Evolutionary conservation across 2,113 vertebrate species (phyloP).

Genomic region (Nesoenas mayeri): DNA sequence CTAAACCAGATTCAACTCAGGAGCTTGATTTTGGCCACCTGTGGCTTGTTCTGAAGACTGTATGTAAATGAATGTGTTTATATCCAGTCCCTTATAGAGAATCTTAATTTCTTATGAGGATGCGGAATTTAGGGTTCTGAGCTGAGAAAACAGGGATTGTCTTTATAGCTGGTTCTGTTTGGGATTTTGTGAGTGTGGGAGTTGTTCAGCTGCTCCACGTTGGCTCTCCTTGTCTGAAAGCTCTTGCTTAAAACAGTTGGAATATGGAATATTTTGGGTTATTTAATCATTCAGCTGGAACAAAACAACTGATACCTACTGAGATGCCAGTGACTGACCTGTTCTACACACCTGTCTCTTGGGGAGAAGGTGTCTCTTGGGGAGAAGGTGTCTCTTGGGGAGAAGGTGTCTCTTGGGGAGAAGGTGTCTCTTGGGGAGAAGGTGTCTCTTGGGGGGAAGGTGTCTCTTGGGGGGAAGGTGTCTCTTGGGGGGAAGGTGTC

Average conservation of each 20-base stretch:
- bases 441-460: neutral
- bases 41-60: neutral
- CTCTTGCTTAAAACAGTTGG: neutral
- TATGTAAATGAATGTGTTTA: neutral
- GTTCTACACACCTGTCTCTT: accelerated
- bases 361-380: neutral
- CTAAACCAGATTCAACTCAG: accelerated
- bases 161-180: neutral
- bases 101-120: neutral
- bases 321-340: neutral
- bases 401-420: neutral
- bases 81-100: neutral
- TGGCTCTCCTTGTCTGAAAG: neutral
- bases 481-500: neutral
- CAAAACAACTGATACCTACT: neutral
- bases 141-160: neutral
- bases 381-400: accelerated
- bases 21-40: neutral
- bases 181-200: neutral
- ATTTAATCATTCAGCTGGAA: neutral
- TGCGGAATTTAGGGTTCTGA: neutral
- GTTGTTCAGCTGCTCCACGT: neutral
- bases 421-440: no score
- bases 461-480: no score
- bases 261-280: neutral